phyloP scores from a whole-genome alignment of 2,113 vertebrate genomes.

The Mionectes macconnelli region DNA sequence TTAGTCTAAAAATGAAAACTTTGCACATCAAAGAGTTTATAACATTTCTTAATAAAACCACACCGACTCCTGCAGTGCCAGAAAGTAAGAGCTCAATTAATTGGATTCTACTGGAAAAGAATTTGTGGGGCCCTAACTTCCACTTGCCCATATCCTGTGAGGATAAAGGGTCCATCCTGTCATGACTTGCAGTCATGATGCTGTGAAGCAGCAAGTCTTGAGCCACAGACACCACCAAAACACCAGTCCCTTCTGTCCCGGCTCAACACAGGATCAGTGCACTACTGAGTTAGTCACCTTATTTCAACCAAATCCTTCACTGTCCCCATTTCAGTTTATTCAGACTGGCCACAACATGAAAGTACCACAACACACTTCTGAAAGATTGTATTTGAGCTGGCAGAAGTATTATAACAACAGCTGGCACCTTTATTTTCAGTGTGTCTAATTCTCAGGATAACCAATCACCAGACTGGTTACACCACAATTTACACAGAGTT shows the following conservation, averaged over 20 bases:
- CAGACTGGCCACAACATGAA: not conserved
- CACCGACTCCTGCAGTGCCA: not conserved
- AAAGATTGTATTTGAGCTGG: not conserved
- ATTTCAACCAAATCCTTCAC: not conserved
- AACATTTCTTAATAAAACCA: not conserved
- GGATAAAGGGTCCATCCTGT: not conserved
- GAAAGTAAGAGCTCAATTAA: not conserved
- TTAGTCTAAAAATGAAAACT: not conserved
- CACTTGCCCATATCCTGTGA: not conserved
- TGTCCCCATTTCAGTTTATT: not conserved
- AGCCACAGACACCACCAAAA: not conserved
- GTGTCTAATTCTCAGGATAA: not conserved
- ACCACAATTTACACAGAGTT: not conserved
- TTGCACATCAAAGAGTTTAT: not conserved
- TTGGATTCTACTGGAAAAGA: not conserved
- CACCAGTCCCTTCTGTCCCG: not conserved
- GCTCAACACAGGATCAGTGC: not conserved
- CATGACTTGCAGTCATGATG: not conserved
- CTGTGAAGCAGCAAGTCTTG: not conserved
- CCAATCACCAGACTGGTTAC: not conserved
- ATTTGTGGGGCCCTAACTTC: not conserved
- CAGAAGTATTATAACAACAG: not conserved
- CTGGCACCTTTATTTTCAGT: not conserved
- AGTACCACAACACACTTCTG: not conserved
- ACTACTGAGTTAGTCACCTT: not conserved